These are phyloP conservation scores for Apotomis capreana DNA, from an alignment of 2,888 invertebrate genomes.

Conservation along the genomic window DNA sequence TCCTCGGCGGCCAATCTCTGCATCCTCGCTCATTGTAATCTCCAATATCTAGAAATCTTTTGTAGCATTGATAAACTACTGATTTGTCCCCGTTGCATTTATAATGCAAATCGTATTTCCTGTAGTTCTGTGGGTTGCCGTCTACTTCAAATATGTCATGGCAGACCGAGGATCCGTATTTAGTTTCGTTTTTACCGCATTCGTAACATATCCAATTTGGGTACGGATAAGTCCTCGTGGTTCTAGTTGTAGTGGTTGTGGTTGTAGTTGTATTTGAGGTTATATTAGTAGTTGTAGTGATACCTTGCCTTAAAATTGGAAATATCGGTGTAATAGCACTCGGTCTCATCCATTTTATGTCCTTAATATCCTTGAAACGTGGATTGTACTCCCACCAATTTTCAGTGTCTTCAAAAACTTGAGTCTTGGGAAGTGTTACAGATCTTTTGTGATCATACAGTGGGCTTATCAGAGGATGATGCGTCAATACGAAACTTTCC, in stretches of 20 bases:
- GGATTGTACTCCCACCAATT: too few relatives aligned
- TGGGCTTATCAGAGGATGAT: too few relatives aligned
- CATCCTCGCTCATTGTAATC: constrained; percentile 60
- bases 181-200: constrained; percentile 51
- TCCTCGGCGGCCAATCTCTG: constrained; percentile 50
- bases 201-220: constrained; percentile 48
- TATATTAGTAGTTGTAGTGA: neutral
- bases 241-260: neutral
- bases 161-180: constrained; percentile 47
- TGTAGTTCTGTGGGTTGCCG: neutral
- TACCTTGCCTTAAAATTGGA: neutral
- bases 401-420: too few relatives aligned
- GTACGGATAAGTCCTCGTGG: neutral
- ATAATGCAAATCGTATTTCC: constrained; percentile 5
- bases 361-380: too few relatives aligned
- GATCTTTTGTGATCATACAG: too few relatives aligned
- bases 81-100: constrained; percentile 37
- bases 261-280: neutral
- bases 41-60: constrained; percentile 56
- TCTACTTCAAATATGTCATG: constrained; percentile 44
- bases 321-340: too few relatives aligned
- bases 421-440: too few relatives aligned
- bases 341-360: too few relatives aligned
- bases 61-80: constrained; percentile 52
- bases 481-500: too few relatives aligned